Conservation (phyloP, 1,140 invertebrate genomes). For the Triops cancriformis region DNA sequence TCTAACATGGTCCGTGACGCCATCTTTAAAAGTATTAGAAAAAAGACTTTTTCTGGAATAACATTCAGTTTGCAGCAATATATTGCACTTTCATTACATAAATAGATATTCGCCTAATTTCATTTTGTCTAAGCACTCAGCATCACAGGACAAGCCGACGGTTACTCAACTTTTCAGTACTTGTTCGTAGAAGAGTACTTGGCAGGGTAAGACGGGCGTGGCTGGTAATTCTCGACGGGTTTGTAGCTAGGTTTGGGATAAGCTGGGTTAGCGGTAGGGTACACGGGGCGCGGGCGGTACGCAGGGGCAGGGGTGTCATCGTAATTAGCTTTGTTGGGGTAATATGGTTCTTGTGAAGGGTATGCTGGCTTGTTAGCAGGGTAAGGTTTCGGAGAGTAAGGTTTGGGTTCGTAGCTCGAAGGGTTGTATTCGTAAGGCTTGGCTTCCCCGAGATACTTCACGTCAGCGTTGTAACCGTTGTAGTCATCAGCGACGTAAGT, state of each 20-base stretch:
- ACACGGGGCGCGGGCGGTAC: neutral
- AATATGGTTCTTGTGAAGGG: neutral
- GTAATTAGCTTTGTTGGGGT: neutral
- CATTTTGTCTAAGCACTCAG: neutral
- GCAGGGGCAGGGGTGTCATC: neutral
- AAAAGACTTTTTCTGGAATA: too few species aligned
- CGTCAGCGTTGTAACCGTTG: slow-evolving; percentile 5
- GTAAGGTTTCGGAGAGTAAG: neutral
- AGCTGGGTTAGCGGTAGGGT: neutral
- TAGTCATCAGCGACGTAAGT: slow-evolving; percentile 1
- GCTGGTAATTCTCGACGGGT: neutral
- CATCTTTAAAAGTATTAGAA: too few species aligned
- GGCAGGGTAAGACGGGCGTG: neutral
- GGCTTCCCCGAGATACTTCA: neutral
- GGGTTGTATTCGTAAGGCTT: neutral
- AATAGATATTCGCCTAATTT: neutral
- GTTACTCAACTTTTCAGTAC: neutral
- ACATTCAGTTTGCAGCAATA: neutral
- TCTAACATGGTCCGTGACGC: neutral
- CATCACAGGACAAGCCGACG: neutral
- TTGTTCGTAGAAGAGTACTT: neutral
- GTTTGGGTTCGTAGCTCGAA: neutral
- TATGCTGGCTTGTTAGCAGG: neutral
- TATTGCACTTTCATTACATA: neutral
- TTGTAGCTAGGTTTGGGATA: neutral